Evolutionary conservation across 2,888 invertebrate genomes (phyloP).

Genomic region (Nineta flava): DNA sequence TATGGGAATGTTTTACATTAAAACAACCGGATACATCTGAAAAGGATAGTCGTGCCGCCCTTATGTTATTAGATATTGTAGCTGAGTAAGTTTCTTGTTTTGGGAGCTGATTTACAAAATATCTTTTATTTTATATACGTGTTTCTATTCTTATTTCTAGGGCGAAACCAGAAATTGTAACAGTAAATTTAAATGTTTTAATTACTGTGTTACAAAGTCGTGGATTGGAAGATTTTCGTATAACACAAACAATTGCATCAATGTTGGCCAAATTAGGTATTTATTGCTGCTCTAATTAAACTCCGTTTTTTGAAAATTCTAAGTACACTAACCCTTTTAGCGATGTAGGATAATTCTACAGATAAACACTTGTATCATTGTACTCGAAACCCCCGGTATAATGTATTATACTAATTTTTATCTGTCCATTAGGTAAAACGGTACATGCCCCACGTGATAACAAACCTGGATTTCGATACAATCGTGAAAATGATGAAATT

Average conservation of each 20-base stretch:
- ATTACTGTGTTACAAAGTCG: slow-evolving; percentile 45
- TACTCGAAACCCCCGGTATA: too few relatives aligned
- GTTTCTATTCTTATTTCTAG: slow-evolving; percentile 22
- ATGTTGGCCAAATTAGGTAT: slow-evolving; percentile 34
- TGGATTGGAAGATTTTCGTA: slow-evolving; percentile 31
- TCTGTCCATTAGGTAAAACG: too few relatives aligned
- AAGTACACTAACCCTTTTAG: too few relatives aligned
- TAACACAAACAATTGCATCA: slow-evolving; percentile 40
- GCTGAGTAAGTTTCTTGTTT: slow-evolving; percentile 29
- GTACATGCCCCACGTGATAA: too few relatives aligned
- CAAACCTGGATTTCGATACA: too few relatives aligned
- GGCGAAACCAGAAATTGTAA: slow-evolving; percentile 40
- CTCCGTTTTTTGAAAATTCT: slow-evolving; percentile 16
- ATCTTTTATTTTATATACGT: slow-evolving; percentile 3
- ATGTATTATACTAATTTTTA: too few relatives aligned
- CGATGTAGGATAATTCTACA: too few relatives aligned
- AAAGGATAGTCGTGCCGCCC: slow-evolving; percentile 55
- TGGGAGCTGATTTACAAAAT: neutral
- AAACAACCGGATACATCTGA: slow-evolving; percentile 51
- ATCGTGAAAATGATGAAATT: slow-evolving; percentile 28
- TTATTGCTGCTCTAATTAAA: slow-evolving; percentile 13
- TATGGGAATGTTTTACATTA: slow-evolving; percentile 74
- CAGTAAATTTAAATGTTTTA: slow-evolving; percentile 56
- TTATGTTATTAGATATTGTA: slow-evolving; percentile 65
- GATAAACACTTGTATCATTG: too few relatives aligned